Evolutionary conservation across 2,113 vertebrate species (phyloP).

Genomic region (Xenopus borealis): DNA sequence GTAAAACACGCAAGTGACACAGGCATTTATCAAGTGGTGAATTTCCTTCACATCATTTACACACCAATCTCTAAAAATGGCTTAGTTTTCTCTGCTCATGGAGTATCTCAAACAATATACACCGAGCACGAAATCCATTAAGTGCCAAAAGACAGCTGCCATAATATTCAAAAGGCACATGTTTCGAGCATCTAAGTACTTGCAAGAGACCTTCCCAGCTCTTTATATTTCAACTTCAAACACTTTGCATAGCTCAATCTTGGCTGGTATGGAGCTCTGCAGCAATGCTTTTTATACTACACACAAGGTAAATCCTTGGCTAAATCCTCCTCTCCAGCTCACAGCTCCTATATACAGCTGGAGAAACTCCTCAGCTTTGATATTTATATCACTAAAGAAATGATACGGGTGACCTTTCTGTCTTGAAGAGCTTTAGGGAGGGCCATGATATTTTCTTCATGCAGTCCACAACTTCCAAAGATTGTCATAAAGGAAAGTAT

Average conservation of each 20-base stretch:
- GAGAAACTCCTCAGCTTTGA: conserved; percentile 23
- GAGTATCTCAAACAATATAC: conserved; percentile 9
- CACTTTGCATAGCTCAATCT: conserved; percentile 11
- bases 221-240: conserved; percentile 44
- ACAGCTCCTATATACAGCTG: conserved; percentile 35
- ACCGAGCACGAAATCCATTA: conserved; percentile 26
- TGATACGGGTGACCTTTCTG: conserved; percentile 26
- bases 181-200: conserved; percentile 17
- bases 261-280: conserved; percentile 1
- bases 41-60: conserved; percentile 17
- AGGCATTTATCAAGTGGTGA: conserved; percentile 34
- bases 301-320: conserved; percentile 28
- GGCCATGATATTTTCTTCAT: background rate
- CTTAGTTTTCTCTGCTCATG: conserved; percentile 5
- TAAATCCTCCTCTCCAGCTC: conserved; percentile 20
- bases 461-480: background rate
- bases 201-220: conserved; percentile 19
- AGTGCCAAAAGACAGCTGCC: conserved; percentile 27
- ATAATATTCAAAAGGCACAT: conserved; percentile 24
- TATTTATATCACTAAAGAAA: conserved; percentile 27
- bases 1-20: conserved; percentile 33
- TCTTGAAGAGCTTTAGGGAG: background rate
- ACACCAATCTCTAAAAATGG: conserved; percentile 7
- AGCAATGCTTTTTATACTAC: conserved; percentile 18
- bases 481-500: background rate